A percentile compares a stretch with the other conserved stretches of the same genome.
These are phyloP conservation scores for Ochropleura plecta DNA, from an alignment of 2,888 invertebrate species.

Conservation along the genomic window DNA sequence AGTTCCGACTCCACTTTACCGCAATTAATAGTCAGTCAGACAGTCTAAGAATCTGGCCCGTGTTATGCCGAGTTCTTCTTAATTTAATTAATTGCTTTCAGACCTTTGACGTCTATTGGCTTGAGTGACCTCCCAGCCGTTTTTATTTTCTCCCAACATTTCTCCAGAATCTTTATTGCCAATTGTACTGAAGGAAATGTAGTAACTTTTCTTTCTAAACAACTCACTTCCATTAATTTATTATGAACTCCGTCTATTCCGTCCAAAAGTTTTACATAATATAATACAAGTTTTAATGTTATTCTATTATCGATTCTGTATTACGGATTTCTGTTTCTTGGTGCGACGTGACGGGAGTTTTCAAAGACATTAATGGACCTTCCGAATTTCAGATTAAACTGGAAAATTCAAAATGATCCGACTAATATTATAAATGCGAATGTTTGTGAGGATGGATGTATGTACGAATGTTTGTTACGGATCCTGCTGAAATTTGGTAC, in stretches of 20 bases:
- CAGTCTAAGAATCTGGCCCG: conserved; percentile 19
- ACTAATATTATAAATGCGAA: no score
- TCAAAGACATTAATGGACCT: conserved; percentile 8
- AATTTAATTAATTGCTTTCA: conserved; percentile 35
- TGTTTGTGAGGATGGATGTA: no score
- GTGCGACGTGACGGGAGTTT: conserved; percentile 30
- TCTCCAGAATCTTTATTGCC: conserved; percentile 49
- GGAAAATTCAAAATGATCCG: not conserved
- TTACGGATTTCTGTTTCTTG: conserved; percentile 27
- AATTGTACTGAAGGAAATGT: conserved; percentile 49
- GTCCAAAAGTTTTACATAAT: conserved; percentile 53
- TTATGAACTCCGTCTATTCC: conserved; percentile 43
- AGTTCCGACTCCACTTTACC: conserved; percentile 8
- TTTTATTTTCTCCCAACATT: conserved; percentile 48
- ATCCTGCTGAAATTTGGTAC: no score
- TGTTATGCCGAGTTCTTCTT: conserved; percentile 16
- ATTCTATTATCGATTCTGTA: conserved; percentile 51
- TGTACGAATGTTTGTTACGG: no score
- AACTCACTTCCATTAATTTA: conserved; percentile 61
- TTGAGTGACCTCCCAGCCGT: conserved; percentile 28
- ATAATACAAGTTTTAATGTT: conserved; percentile 58
- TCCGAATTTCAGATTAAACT: not conserved
- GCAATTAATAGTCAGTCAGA: conserved; percentile 1
- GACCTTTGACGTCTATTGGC: conserved; percentile 29
- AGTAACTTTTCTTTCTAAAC: conserved; percentile 50